These are phyloP conservation scores for Rhynchotus rufescens DNA, from an alignment of 2,797 vertebrate species.

Conservation along the genomic window DNA sequence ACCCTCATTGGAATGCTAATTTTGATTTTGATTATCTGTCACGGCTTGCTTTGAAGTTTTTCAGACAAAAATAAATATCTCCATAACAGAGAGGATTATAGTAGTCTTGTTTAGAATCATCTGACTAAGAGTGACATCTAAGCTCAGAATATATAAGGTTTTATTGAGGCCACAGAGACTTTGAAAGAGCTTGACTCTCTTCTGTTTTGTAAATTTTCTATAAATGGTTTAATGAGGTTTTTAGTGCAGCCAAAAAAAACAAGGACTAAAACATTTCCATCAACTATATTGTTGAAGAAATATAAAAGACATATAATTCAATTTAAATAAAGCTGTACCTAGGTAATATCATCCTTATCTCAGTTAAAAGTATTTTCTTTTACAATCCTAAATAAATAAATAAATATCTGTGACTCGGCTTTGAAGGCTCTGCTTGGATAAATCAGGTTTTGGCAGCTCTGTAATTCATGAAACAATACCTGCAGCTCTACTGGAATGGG, in stretches of 20 bases:
- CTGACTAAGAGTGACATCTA: conserved; percentile 84
- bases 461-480: conserved; percentile 79
- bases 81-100: conserved; percentile 86
- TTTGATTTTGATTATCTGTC: conserved; percentile 87
- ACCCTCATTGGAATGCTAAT: conserved; percentile 86
- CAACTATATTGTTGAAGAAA: conserved; percentile 57
- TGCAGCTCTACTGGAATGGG: conserved; percentile 51
- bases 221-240: conserved; percentile 83
- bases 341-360: conserved; percentile 72
- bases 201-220: conserved; percentile 80
- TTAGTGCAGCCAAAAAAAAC: conserved; percentile 76
- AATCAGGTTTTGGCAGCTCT: conserved; percentile 70
- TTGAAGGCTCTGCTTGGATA: conserved; percentile 69
- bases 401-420: conserved; percentile 45
- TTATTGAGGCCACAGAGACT: conserved; percentile 80
- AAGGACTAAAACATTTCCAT: conserved; percentile 70
- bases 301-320: conserved; percentile 75
- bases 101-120: conserved; percentile 85
- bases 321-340: conserved; percentile 76
- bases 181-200: conserved; percentile 76
- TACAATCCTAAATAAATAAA: conserved; percentile 55
- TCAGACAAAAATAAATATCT: conserved; percentile 86
- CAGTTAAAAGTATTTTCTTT: conserved; percentile 73
- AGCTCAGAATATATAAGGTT: conserved; percentile 82
- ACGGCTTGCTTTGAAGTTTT: conserved; percentile 86